Conservation (phyloP, 2,113 vertebrate species). For the Myocastor coypus region DNA sequence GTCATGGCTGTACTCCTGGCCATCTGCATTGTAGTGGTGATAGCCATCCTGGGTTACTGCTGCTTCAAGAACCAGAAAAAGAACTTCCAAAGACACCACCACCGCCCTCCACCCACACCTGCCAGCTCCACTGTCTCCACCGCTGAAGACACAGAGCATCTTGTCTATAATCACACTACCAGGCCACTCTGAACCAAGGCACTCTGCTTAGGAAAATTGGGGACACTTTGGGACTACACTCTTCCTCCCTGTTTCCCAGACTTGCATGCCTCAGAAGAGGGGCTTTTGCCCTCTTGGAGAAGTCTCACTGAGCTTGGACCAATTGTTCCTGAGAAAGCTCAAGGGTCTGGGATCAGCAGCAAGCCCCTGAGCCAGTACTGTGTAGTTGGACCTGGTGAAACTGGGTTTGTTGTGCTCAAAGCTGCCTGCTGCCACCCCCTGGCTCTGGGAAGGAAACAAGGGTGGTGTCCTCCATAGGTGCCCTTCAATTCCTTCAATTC, state of each 20-base stretch:
- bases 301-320: not conserved
- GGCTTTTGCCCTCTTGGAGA: accelerated
- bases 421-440: not conserved
- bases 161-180: slow-evolving; percentile 94
- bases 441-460: not conserved
- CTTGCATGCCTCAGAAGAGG: not conserved
- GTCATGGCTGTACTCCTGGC: slow-evolving; percentile 87
- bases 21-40: slow-evolving; percentile 89
- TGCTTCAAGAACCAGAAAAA: slow-evolving; percentile 89
- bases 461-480: not conserved
- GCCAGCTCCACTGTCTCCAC: slow-evolving; percentile 87
- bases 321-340: slow-evolving; percentile 42
- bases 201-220: slow-evolving; percentile 32
- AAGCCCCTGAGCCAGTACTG: slow-evolving; percentile 4
- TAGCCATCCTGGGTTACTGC: slow-evolving; percentile 91
- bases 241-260: not conserved
- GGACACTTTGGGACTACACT: not conserved
- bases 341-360: not conserved
- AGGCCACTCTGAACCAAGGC: slow-evolving; percentile 91
- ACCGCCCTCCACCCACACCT: slow-evolving; percentile 86
- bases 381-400: slow-evolving; percentile 13
- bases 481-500: not conserved
- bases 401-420: slow-evolving; percentile 21
- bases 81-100: slow-evolving; percentile 79
- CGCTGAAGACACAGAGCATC: slow-evolving; percentile 90